Conservation (phyloP, 1,140 invertebrate genomes). For the Hycleus cichorii region DNA sequence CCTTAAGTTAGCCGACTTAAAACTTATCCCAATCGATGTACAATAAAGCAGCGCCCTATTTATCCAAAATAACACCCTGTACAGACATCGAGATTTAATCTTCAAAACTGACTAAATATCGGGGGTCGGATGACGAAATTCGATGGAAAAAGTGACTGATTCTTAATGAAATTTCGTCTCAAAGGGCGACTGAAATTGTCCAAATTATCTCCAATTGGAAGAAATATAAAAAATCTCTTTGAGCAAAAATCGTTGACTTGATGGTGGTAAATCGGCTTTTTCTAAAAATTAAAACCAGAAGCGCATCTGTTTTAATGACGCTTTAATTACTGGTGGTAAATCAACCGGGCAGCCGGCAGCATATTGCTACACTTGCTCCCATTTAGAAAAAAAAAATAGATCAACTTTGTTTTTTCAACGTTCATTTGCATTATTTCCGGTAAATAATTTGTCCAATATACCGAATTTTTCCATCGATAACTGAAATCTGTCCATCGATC, state of each 20-base stretch:
- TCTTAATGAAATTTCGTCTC: neutral
- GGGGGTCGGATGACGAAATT: neutral
- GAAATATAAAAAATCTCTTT: too few species aligned
- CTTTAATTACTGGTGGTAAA: too few species aligned
- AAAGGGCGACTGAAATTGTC: neutral
- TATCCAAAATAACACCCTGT: neutral
- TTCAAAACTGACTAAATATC: too few species aligned
- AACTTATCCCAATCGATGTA: constrained; percentile 6
- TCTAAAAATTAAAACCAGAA: too few species aligned
- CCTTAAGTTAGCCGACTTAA: constrained; percentile 8
- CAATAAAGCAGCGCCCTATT: neutral
- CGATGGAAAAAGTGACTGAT: neutral
- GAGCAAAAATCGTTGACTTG: neutral
- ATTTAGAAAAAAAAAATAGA: too few species aligned
- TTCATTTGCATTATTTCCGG: too few species aligned
- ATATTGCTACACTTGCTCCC: too few species aligned
- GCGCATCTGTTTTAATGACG: too few species aligned
- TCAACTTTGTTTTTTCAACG: too few species aligned
- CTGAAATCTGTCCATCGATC: constrained; percentile 23
- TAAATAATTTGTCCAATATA: too few species aligned
- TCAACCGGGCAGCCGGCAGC: too few species aligned
- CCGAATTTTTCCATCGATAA: neutral
- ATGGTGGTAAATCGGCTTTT: neutral
- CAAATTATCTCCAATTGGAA: constrained; percentile 16
- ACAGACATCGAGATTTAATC: too few species aligned